phyloP scores from a whole-genome alignment of 1,140 invertebrate genomes.

The Mactra quadrangularis region DNA sequence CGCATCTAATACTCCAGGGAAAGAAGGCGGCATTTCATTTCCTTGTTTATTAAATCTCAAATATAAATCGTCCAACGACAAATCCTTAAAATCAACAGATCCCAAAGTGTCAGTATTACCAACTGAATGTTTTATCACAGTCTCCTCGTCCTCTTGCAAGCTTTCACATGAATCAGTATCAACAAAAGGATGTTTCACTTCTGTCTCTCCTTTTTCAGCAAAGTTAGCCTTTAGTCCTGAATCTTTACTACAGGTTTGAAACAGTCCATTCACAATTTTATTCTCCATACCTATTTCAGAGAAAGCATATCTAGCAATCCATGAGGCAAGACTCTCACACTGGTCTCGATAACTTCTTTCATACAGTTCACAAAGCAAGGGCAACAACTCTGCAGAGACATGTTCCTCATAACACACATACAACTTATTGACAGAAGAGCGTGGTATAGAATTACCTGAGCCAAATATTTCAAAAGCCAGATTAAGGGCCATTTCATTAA shows the following conservation, averaged over 20 bases:
- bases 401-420: slow-evolving; percentile 58
- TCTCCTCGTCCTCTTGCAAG: background rate
- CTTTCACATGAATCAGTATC: background rate
- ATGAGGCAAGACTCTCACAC: slow-evolving; percentile 17
- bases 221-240: slow-evolving; percentile 3
- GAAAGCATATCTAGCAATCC: slow-evolving; percentile 27
- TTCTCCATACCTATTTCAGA: slow-evolving; percentile 20
- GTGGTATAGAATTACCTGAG: background rate
- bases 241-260: background rate
- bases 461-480: slow-evolving; percentile 34
- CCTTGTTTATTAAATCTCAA: slow-evolving; percentile 6
- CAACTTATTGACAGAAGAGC: slow-evolving; percentile 37
- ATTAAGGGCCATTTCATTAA: slow-evolving; percentile 20
- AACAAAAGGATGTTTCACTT: slow-evolving; percentile 10
- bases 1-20: slow-evolving; percentile 30
- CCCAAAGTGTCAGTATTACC: slow-evolving; percentile 34
- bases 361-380: slow-evolving; percentile 47
- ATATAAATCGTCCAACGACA: slow-evolving; percentile 30
- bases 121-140: no score
- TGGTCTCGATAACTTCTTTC: slow-evolving; percentile 45
- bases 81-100: background rate
- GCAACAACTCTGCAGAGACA: slow-evolving; percentile 44
- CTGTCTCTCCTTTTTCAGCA: background rate
- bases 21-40: slow-evolving; percentile 31
- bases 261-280: slow-evolving; percentile 21